These are phyloP conservation scores for Osmoderma eremita DNA, from an alignment of 2,888 invertebrate genomes.

Conservation along the genomic window DNA sequence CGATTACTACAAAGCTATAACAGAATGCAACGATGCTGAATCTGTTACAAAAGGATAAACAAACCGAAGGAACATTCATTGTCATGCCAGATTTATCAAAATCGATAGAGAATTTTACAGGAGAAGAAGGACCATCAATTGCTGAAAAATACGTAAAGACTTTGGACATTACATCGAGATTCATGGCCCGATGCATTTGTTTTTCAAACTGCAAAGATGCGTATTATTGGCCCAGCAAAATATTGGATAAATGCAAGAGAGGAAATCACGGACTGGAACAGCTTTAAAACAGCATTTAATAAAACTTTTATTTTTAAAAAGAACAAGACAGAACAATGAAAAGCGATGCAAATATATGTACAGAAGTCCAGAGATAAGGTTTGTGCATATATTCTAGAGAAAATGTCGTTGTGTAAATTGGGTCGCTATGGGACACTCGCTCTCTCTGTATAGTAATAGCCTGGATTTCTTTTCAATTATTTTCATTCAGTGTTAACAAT, in stretches of 20 bases:
- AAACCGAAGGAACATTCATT: not conserved
- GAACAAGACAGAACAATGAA: too few relatives aligned
- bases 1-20: not conserved
- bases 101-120: not conserved
- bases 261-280: conserved; percentile 3
- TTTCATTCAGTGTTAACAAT: too few relatives aligned
- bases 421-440: too few relatives aligned
- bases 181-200: not conserved
- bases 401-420: too few relatives aligned
- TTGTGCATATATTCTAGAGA: too few relatives aligned
- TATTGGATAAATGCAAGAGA: not conserved
- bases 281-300: too few relatives aligned
- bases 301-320: conserved; percentile 1
- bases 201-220: not conserved
- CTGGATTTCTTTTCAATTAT: too few relatives aligned
- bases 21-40: not conserved
- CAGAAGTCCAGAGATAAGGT: too few relatives aligned
- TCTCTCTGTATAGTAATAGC: too few relatives aligned
- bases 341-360: too few relatives aligned
- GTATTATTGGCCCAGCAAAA: not conserved
- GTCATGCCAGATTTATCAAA: not conserved
- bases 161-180: not conserved
- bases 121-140: conserved; percentile 5
- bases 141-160: not conserved
- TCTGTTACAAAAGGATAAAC: not conserved